These are phyloP conservation scores for Spinus olivaceus DNA, from an alignment of 2,797 vertebrate genomes.

Conservation along the genomic window DNA sequence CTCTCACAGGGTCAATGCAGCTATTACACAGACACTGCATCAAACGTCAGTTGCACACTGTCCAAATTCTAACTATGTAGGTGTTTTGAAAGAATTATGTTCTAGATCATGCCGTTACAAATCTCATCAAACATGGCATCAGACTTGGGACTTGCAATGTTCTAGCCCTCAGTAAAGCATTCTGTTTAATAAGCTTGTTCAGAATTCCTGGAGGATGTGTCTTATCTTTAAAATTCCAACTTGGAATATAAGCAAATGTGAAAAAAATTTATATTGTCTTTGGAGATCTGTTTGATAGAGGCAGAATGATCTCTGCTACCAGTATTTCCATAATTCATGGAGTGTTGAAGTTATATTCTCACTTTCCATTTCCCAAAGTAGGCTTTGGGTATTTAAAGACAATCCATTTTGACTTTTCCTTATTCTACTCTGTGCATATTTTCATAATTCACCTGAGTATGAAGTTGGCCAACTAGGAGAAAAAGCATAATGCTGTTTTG, in stretches of 20 bases:
- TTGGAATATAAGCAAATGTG: background rate
- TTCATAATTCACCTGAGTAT: background rate
- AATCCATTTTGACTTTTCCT: background rate
- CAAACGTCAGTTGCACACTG: background rate
- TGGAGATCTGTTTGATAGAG: background rate
- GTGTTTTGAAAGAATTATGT: background rate
- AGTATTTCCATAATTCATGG: background rate
- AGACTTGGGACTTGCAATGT: background rate
- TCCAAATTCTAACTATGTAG: background rate
- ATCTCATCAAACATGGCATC: background rate
- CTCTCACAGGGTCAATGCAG: background rate
- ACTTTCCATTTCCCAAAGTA: background rate
- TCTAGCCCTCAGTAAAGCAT: background rate
- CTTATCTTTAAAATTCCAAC: background rate
- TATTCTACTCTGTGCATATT: background rate
- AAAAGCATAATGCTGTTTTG: background rate
- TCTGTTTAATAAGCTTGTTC: background rate
- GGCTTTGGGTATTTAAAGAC: background rate
- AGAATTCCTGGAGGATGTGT: background rate
- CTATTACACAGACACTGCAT: background rate
- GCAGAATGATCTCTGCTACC: background rate
- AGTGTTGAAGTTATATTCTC: background rate
- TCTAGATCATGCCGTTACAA: background rate
- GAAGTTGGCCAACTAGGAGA: background rate
- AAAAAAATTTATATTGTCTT: background rate